These are phyloP conservation scores for Agrilus biguttatus DNA, from an alignment of 2,888 invertebrate species.

Conservation along the genomic window DNA sequence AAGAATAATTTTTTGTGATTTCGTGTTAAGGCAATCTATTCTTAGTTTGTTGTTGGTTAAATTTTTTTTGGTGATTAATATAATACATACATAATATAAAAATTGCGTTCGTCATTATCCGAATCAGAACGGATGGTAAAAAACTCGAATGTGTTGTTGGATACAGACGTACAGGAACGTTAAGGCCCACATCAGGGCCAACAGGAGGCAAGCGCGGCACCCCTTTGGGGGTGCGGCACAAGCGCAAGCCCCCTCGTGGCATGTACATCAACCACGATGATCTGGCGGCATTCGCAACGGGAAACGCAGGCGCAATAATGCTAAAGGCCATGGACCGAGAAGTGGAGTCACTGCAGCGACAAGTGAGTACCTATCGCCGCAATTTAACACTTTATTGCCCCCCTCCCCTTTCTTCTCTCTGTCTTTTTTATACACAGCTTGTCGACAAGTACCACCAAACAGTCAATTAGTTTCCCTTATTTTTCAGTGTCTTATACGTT, in stretches of 20 bases:
- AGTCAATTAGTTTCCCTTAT: too few species aligned
- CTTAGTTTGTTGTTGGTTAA: too few species aligned
- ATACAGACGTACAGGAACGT: constrained; percentile 64
- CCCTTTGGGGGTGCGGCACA: constrained; percentile 36
- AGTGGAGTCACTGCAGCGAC: constrained; percentile 86
- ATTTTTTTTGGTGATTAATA: too few species aligned
- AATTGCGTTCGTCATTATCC: too few species aligned
- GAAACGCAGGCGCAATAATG: constrained; percentile 62
- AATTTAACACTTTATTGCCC: constrained; percentile 3
- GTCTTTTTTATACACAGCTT: too few species aligned
- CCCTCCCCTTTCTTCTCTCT: constrained; percentile 4
- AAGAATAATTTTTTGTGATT: too few species aligned
- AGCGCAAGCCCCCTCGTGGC: constrained; percentile 85
- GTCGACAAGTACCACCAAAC: too few species aligned
- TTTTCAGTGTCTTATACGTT: too few species aligned
- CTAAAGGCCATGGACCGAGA: constrained; percentile 87
- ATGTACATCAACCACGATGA: constrained; percentile 98
- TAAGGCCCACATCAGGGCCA: constrained; percentile 67
- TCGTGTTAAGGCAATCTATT: too few species aligned
- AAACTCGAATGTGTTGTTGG: constrained; percentile 22
- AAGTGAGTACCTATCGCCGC: constrained; percentile 55
- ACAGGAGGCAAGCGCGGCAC: constrained; percentile 39
- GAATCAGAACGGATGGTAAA: constrained; percentile 6
- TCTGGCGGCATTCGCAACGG: constrained; percentile 76
- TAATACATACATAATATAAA: too few species aligned